Percentiles rank a stretch among this genome's conserved stretches.
phyloP scores from a whole-genome alignment of 2,113 vertebrate species.

The Lagopus muta region DNA sequence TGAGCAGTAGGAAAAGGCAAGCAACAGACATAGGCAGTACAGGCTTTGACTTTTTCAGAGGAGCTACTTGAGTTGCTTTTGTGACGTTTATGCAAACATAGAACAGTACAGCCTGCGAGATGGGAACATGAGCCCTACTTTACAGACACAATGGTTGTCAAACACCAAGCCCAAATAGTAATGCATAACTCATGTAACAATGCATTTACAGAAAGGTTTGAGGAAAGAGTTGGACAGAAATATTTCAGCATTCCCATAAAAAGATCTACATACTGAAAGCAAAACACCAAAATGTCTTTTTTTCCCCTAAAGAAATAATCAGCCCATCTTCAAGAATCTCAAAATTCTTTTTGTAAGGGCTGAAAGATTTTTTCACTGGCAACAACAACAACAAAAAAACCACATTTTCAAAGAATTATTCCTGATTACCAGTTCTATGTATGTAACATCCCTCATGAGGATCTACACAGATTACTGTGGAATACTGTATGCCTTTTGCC shows the following conservation, averaged over 20 bases:
- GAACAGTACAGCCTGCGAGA: not conserved
- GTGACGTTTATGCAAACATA: conserved; percentile 17
- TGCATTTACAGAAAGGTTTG: not conserved
- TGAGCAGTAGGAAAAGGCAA: not conserved
- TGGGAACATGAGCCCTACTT: not conserved
- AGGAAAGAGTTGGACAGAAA: not conserved
- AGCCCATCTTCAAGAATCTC: not conserved
- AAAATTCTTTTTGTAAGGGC: not conserved
- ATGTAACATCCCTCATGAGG: not conserved
- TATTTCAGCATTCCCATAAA: not conserved
- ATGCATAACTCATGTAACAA: not conserved
- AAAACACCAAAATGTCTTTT: not conserved
- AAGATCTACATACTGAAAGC: not conserved
- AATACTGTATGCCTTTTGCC: not conserved
- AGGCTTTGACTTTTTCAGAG: conserved; percentile 13
- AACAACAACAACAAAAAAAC: not conserved
- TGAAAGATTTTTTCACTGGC: not conserved
- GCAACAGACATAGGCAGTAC: not conserved
- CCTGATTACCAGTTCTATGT: not conserved
- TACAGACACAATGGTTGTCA: not conserved
- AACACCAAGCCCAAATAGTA: not conserved
- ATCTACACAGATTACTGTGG: accelerated
- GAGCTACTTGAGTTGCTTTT: not conserved
- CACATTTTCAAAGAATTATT: not conserved
- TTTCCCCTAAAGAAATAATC: not conserved